A percentile compares a stretch with the other conserved stretches of the same genome.
Evolutionary conservation across 2,888 invertebrate species (phyloP).

Genomic region (Tetramorium bicarinatum): DNA sequence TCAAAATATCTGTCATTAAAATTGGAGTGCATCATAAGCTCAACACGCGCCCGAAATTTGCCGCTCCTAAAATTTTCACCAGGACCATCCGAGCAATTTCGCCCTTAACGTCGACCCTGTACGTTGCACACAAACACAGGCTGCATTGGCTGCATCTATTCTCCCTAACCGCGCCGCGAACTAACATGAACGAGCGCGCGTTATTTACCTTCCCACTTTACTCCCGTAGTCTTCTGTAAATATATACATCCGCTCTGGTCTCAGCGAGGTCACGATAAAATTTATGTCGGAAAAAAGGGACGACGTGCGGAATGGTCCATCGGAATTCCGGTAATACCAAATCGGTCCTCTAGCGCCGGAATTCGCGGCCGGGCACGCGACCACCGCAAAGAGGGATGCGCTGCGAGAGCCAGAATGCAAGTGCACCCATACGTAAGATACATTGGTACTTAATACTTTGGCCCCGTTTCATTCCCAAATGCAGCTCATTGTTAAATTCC

Average conservation of each 20-base stretch:
- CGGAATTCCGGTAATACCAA: conserved; percentile 53
- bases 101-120: conserved; percentile 15
- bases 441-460: conserved; percentile 45
- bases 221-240: conserved; percentile 63
- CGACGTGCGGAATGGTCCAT: conserved; percentile 42
- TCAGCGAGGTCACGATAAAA: conserved; percentile 63
- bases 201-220: conserved; percentile 72
- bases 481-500: conserved; percentile 32
- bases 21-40: background rate
- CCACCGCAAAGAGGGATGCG: conserved; percentile 27
- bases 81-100: background rate
- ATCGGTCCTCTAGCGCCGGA: conserved; percentile 35
- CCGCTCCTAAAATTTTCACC: background rate
- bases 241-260: conserved; percentile 57
- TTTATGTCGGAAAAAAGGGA: conserved; percentile 39
- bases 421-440: conserved; percentile 43
- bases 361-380: conserved; percentile 38
- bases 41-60: background rate
- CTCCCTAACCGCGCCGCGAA: conserved; percentile 62
- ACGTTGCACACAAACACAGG: conserved; percentile 64
- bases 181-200: conserved; percentile 55
- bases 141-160: conserved; percentile 67
- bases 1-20: background rate
- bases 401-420: conserved; percentile 23
- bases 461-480: conserved; percentile 30